These are phyloP conservation scores for Drosophila orosa DNA, from an alignment of 1,140 invertebrate genomes.

Conservation along the genomic window DNA sequence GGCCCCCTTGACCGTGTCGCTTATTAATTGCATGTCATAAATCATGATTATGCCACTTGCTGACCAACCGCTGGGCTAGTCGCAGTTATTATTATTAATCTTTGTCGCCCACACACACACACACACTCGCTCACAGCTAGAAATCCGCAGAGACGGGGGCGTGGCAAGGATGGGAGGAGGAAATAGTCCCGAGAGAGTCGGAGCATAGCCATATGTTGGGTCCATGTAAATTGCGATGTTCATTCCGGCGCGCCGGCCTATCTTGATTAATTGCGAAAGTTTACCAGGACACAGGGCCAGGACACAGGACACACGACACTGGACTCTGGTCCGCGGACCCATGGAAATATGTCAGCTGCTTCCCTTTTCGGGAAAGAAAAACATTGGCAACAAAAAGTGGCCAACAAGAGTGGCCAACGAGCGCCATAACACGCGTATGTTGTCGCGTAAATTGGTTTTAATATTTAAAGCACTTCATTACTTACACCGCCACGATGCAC, in stretches of 20 bases:
- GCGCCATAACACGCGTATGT: conserved; percentile 78
- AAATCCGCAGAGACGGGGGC: not conserved
- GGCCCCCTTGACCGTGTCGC: conserved; percentile 55
- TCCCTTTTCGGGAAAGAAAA: conserved; percentile 35
- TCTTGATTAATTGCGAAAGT: conserved; percentile 83
- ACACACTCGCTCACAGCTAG: conserved; percentile 21
- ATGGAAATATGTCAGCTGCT: conserved; percentile 79
- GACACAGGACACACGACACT: conserved; percentile 36
- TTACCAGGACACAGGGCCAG: conserved; percentile 67
- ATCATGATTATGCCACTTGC: conserved; percentile 82
- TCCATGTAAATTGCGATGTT: conserved; percentile 70
- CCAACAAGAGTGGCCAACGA: conserved; percentile 49
- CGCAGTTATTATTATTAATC: conserved; percentile 82
- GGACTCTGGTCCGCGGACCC: conserved; percentile 28
- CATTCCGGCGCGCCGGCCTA: conserved; percentile 56
- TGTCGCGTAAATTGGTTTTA: conserved; percentile 82
- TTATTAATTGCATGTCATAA: conserved; percentile 82
- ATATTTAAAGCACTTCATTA: conserved; percentile 82
- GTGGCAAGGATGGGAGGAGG: not conserved
- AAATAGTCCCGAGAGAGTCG: conserved; percentile 25
- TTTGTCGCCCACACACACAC: conserved; percentile 74
- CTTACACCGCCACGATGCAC: conserved; percentile 34
- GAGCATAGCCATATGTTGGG: conserved; percentile 60
- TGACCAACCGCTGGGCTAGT: conserved; percentile 79
- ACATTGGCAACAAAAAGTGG: conserved; percentile 37